Evolutionary conservation across 53 echinoderm and acorn worm genomes (phyloP), one percentile per base, ranked within the genome.

Genomic region (Paracentrotus lividus): DNA sequence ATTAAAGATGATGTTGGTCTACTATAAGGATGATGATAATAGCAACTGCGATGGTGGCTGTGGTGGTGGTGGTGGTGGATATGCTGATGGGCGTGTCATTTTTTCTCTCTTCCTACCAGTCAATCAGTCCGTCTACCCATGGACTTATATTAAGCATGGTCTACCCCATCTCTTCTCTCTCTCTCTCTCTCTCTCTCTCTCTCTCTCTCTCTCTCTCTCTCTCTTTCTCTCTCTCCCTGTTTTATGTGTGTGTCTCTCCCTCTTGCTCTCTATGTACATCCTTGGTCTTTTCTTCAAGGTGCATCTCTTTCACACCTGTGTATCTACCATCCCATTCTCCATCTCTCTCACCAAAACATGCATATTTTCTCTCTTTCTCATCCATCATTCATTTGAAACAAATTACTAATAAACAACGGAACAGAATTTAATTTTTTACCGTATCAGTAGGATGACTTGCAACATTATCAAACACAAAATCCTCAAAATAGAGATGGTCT

Each of bases 31-130:
- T 53, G 16, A 44, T 85, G 85, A 23, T 85, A 51, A 45, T 85
- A 44, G 27, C 49, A n/a, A 49, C 49, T 49, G 49, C 49, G 85
- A 47, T 85, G 77, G 31, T 77, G 31, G 85, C 49, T 21, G 51
- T 85, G 85, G 51, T 85, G 51, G 49, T 85, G 85, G 24, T 85
- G 44, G 44, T 26, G 47, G 15, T 85, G 85, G 43, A 14, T 49
- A 85, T 44, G 64, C 4, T 64, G 26, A 64, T 20, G 64, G 64
- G 8, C 12, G 18, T 26, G 64, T n/a, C n/a, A n/a, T n/a, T n/a
- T n/a, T n/a, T n/a, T n/a, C n/a, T n/a, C n/a, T n/a, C n/a, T n/a
- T n/a, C n/a, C n/a, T n/a, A n/a, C n/a, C n/a, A n/a, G n/a, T n/a
- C n/a, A n/a, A n/a, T n/a, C n/a, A n/a, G n/a, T n/a, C n/a, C n/a